A percentile compares a stretch with the other conserved stretches of the same genome.
Conservation (phyloP, 2,888 invertebrate genomes). For the Coenonympha arcania region DNA sequence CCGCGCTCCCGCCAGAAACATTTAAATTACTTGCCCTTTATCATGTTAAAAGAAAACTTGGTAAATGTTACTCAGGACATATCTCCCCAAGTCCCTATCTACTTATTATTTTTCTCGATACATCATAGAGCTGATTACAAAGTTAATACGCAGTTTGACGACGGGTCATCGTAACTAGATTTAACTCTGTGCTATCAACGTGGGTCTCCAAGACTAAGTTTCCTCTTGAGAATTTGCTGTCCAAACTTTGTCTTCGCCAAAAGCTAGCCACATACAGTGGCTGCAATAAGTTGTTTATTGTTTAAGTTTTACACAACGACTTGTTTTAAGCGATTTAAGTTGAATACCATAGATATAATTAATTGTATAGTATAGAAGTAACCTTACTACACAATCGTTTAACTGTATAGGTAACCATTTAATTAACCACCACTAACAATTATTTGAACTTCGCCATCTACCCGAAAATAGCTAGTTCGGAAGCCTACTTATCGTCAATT, state of each 20-base stretch:
- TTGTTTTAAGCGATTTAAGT: not conserved
- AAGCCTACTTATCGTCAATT: too few species aligned
- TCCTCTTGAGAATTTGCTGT: slow-evolving; percentile 22
- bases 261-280: slow-evolving; percentile 7
- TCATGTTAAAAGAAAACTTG: too few species aligned
- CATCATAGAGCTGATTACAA: slow-evolving; percentile 17
- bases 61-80: too few species aligned
- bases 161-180: slow-evolving; percentile 22
- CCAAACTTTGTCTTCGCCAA: slow-evolving; percentile 16
- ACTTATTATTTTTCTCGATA: not conserved
- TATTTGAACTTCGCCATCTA: too few species aligned
- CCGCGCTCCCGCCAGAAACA: too few species aligned
- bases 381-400: too few species aligned
- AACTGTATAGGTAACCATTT: too few species aligned
- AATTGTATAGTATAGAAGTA: not conserved
- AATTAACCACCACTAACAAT: too few species aligned
- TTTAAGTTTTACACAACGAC: slow-evolving; percentile 4
- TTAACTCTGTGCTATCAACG: slow-evolving; percentile 20
- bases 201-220: slow-evolving; percentile 19
- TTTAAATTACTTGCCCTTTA: too few species aligned
- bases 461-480: too few species aligned
- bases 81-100: not conserved
- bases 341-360: not conserved
- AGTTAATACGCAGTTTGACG: slow-evolving; percentile 20
- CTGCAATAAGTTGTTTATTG: slow-evolving; percentile 15